Percentiles rank a stretch among this genome's conserved stretches.
Conservation (phyloP, 2,888 invertebrate species). For the Andrena haemorrhoa region DNA sequence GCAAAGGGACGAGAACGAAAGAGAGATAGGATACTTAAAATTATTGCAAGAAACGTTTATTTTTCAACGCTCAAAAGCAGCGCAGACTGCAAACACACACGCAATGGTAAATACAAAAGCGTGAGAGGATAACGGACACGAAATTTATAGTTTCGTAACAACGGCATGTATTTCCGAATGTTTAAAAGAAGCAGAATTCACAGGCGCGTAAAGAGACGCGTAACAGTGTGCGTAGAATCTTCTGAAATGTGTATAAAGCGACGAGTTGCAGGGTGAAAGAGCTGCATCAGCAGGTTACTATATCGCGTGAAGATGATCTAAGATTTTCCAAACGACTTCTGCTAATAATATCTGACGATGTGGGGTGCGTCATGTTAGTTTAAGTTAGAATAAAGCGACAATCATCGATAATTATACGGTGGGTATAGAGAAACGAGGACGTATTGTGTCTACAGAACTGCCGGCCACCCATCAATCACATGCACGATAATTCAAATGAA, state of each 20-base stretch:
- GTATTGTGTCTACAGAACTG: conserved; percentile 35
- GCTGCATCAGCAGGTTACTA: conserved; percentile 40
- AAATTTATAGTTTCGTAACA: background rate
- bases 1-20: background rate
- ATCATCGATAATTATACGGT: conserved; percentile 26
- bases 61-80: background rate
- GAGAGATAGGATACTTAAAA: background rate
- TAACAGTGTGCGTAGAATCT: background rate
- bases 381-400: too few species aligned
- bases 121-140: background rate
- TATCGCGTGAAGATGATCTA: conserved; percentile 8
- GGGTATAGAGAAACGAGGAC: conserved; percentile 10
- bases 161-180: background rate
- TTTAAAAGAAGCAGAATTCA: background rate
- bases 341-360: background rate
- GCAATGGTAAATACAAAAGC: background rate
- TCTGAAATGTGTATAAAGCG: background rate
- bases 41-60: background rate
- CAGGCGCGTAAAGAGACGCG: background rate
- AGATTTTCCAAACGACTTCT: background rate
- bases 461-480: conserved; percentile 45
- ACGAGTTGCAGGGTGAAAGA: background rate
- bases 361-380: background rate
- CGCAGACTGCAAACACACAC: background rate
- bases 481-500: background rate